Evolutionary conservation across 2,888 invertebrate species (phyloP), one percentile per base, ranked within the genome.

Genomic region (Ceriagrion tenellum): DNA sequence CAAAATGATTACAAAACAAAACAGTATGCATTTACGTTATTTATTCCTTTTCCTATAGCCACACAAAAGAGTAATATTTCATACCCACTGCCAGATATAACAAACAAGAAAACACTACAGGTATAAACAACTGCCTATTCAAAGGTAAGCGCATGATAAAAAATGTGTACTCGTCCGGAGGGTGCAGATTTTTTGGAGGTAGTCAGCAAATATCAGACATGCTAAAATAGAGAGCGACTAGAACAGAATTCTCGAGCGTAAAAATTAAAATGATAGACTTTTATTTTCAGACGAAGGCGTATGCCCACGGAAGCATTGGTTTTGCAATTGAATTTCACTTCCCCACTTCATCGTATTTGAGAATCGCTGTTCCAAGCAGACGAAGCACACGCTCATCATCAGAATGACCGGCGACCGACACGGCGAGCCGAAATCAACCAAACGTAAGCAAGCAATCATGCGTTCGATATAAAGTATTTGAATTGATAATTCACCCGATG

Each of bases 401-500:
- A 35, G 81, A 81, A 81, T 81, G 81, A 81, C 81, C 81, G 26
- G 81, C 81, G 81, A 47, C 81, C 81, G 81, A 81, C 81, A 35
- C 81, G 81, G 81, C 30, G 16, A 30, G 81, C 18, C 81, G 81
- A 16, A 81, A 35, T 81, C 81, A 81, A 30, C 26, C 81, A 35
- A 35, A 35, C 81, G 81, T 81, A 35, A 81, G 81, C 81, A 81
- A 81, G 81, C 81, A 81, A 81, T 81, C 81, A 81, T 16, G 81
- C 81, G 81, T 81, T n/a, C 81, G 35, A 81, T 81, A 81, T 81
- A 81, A 81, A 81, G 81, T 81, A 81, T 81, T 81, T 81, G 81
- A 81, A 81, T 81, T 81, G 81, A 81, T 81, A 81, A 81, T 81
- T 81, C 81, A 35, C 30, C 81, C 81, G 81, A 81, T n/a, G 81